Evolutionary conservation across 2,113 vertebrate species (phyloP), one percentile per base, ranked within the genome.

Genomic region (Gracilinanus agilis): DNA sequence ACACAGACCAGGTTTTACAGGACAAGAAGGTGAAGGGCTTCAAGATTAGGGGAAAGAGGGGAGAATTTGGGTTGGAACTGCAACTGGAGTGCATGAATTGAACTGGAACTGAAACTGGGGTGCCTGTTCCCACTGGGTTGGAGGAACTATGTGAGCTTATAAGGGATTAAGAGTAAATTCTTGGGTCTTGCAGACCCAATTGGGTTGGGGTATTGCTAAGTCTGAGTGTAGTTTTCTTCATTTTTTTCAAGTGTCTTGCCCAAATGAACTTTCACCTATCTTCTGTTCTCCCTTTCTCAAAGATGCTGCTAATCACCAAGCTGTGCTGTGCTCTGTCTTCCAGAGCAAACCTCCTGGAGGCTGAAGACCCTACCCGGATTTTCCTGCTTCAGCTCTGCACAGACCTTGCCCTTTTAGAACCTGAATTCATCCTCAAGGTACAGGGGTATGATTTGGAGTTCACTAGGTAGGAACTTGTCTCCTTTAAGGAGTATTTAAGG

Each of bases 371-470:
- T 25, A 94, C 97, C 29, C 99, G 98, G 96, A 93, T 44, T 49
- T 95, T 8, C 27, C 98, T 99, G 92, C 98, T 91, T 53, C 53
- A 91, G 24, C 93, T 99, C 92, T 98, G 98, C 0, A 95, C 97
- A 27, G 97, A 98, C 7, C 97, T 99, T 88, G 98, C 99, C 29
- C 89, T 67, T 1, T 49, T 55, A 11, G 99, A 99, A 75, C 98
- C 99, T 0, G 98, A 99, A 98, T 99, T 99, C 97, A 97, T 99
- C 93, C 98, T 99, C 21, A 99, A 99, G 99, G 99, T 99, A 97
- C 89, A 94, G 61, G 40, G 40, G 23, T 7, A 9, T 53, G 90
- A 90, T 93, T 67, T 54, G 55, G 53, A 8, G 54, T 4, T 7
- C 75, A 54, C 27, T 55, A n/a, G 13, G 10, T 40, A 19, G 44